Percentiles rank a stretch among this genome's conserved stretches.
Conservation (phyloP, 2,888 invertebrate species). For the Andrena bicolor region DNA sequence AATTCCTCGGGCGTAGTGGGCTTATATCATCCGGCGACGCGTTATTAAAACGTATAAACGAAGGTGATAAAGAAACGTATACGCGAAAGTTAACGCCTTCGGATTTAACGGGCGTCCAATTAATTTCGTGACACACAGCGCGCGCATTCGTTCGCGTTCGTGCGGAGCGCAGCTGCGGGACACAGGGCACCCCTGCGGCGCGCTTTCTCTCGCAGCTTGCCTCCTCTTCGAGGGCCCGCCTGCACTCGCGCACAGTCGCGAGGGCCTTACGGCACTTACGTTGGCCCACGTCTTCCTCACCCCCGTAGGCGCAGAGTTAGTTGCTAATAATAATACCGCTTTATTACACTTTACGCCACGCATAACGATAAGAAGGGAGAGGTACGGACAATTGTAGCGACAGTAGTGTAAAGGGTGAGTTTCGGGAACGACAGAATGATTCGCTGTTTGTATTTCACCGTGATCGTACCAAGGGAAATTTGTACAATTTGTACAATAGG, state of each 20-base stretch:
- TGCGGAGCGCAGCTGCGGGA: slow-evolving; percentile 57
- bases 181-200: slow-evolving; percentile 68
- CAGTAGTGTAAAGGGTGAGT: too few species aligned
- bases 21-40: slow-evolving; percentile 53
- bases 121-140: slow-evolving; percentile 70
- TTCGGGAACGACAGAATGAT: too few species aligned
- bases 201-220: slow-evolving; percentile 53
- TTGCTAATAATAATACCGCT: neutral
- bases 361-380: neutral
- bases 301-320: neutral
- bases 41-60: slow-evolving; percentile 69
- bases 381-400: neutral
- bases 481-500: too few species aligned
- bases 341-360: neutral
- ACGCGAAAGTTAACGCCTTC: slow-evolving; percentile 68
- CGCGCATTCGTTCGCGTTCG: slow-evolving; percentile 56
- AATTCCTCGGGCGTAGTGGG: slow-evolving; percentile 10
- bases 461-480: too few species aligned
- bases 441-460: too few species aligned
- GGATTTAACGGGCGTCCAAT: slow-evolving; percentile 73
- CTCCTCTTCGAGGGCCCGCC: slow-evolving; percentile 16
- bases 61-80: slow-evolving; percentile 66
- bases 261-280: neutral
- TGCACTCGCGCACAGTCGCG: slow-evolving; percentile 1
- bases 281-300: slow-evolving; percentile 9